phyloP scores from a whole-genome alignment of 2,888 invertebrate genomes.

The Sminthurinus aureus region DNA sequence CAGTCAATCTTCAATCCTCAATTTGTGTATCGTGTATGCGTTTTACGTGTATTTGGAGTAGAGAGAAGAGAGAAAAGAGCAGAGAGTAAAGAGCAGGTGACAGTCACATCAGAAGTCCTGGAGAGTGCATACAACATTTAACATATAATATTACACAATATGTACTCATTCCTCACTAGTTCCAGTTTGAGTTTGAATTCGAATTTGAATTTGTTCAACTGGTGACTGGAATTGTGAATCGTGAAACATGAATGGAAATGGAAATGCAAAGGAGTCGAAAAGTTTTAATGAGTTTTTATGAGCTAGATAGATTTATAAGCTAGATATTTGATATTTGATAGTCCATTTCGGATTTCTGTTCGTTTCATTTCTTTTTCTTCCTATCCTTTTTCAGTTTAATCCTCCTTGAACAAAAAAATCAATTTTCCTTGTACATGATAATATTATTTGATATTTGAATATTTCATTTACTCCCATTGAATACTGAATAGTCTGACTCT shows the following conservation, averaged over 20 bases:
- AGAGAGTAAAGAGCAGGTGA: constrained; percentile 18
- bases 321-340: too few species aligned
- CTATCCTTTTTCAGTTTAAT: background rate
- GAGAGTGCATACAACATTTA: constrained; percentile 36
- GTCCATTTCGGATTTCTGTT: too few species aligned
- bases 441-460: background rate
- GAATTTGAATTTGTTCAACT: constrained; percentile 19
- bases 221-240: background rate
- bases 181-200: too few species aligned
- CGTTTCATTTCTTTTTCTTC: constrained; percentile 8
- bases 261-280: background rate
- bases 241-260: too few species aligned
- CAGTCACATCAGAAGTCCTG: constrained; percentile 20
- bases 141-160: background rate
- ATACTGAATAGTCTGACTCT: too few species aligned
- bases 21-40: too few species aligned
- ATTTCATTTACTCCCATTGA: too few species aligned
- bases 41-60: too few species aligned
- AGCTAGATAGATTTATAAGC: constrained; percentile 5
- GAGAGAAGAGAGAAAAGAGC: too few species aligned
- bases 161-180: background rate
- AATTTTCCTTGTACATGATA: background rate
- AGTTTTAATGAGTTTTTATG: constrained; percentile 40
- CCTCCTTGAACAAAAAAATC: background rate
- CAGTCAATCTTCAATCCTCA: constrained; percentile 23